Percentiles rank a stretch among this genome's conserved stretches.
phyloP scores from a whole-genome alignment of 2,113 vertebrate genomes.

The Macaca nemestrina region DNA sequence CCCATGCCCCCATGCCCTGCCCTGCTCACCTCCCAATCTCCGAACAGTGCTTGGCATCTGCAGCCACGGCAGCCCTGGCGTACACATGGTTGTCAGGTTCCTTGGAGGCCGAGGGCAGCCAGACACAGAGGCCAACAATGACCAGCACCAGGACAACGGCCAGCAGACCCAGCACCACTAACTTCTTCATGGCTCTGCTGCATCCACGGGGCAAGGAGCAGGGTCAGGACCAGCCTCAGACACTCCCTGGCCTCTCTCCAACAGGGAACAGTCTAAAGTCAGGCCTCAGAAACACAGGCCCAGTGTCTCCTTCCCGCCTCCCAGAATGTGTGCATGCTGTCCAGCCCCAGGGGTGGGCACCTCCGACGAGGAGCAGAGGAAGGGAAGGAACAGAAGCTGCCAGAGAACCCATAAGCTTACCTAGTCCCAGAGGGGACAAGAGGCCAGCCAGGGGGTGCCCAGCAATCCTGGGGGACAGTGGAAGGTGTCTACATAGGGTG shows the following conservation, averaged over 20 bases:
- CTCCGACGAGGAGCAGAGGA: slow-evolving; percentile 33
- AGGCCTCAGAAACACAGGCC: neutral
- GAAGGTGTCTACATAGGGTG: neutral
- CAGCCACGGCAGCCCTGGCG: slow-evolving; percentile 88
- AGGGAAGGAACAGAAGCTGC: slow-evolving; percentile 70
- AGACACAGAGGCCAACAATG: slow-evolving; percentile 87
- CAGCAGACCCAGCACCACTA: slow-evolving; percentile 71
- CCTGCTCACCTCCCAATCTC: slow-evolving; percentile 90
- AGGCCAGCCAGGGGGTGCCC: slow-evolving; percentile 68
- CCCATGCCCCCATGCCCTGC: neutral
- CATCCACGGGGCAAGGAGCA: neutral
- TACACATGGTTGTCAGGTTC: slow-evolving; percentile 46
- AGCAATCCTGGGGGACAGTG: neutral
- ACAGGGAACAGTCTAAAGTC: neutral
- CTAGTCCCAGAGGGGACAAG: slow-evolving; percentile 15
- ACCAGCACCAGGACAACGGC: slow-evolving; percentile 78
- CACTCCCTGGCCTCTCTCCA: neutral
- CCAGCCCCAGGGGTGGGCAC: neutral
- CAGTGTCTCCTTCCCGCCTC: neutral
- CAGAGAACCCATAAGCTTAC: neutral
- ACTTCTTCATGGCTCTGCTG: slow-evolving; percentile 86
- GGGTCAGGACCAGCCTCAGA: neutral
- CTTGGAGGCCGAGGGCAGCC: slow-evolving; percentile 68
- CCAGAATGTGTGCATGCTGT: neutral
- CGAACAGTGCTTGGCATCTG: slow-evolving; percentile 92